Base-by-base conservation (phyloP, 1,140 invertebrate species). In the Drosophila busckii region DNA sequence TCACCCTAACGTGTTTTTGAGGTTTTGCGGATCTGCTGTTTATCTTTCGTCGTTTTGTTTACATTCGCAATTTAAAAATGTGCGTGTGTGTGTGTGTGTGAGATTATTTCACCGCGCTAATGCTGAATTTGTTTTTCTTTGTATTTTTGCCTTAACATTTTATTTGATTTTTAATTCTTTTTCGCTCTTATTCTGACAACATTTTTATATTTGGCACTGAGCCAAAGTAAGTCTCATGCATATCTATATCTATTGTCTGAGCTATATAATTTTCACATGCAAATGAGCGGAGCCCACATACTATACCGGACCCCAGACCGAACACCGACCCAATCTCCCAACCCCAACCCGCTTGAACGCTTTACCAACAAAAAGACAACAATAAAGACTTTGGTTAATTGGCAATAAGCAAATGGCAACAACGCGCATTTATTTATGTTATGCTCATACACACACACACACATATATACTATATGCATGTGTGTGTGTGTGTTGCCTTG, bases 331-430 rank as follows among this genome's bases (percentile, higher is more conserved):
- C 25, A 10, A n/a, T 1, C 4, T 15, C 31, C 31, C 5, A 16
- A 12, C 13, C 31, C 31, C 12, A 12, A 32, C 10, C 31, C 31
- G 9, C 10, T 7, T 8, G 3, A 12, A 22, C 38, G 16, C 41
- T 31, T 58, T 42, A 40, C 55, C 55, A 53, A 37, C 55, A 28
- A 29, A 37, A 80, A 76, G 67, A 80, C 71, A 78, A 75, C 64
- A 78, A 78, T 78, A 82, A 82, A 78, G 75, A 82, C 75, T 78
- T 69, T 82, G 63, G 50, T 78, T 78, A 78, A 78, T 78, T 82
- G 75, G 68, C 73, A 78, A 78, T 75, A 78, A 78, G 73, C 73
- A 64, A 76, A 82, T 82, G 75, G 73, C 73, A 68, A 80, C 73
- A 76, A 69, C 49, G 54, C 46, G 70, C 62, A 76, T 76, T 75